Evolutionary conservation across 37 sponge, comb jelly and placozoan genomes (phyloP), one percentile per base, ranked within the genome.

Genomic region (Amphimedon queenslandica): DNA sequence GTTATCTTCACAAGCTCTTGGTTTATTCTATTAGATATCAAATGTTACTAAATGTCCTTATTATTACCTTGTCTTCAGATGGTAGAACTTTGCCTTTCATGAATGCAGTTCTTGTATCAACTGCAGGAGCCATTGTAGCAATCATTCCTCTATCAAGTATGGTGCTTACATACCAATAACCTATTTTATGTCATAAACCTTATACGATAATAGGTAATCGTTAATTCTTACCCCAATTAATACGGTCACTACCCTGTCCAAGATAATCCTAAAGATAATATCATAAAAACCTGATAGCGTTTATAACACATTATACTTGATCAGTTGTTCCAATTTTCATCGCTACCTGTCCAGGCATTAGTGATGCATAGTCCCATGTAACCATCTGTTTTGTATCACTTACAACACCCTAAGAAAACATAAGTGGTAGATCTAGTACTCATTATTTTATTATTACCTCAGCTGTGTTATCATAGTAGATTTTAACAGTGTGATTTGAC

Each of bases 391-490:
- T 28, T 3, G 64, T 42, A 75, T 81, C 69, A 1, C 0, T 16
- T 33, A 87, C 81, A 23, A 81, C 67, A 43, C 64, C 66, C 77
- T 76, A 40, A n/a, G 28, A 18, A 27, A 40, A 3, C 24, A 41
- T 28, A 25, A 42, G 41, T 23, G 40, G 21, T 29, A 63, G 8
- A 63, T 30, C 10, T 63, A 24, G 8, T n/a, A 27, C 53, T 10
- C 36, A 18, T 43, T 28, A 37, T 18, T 43, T 41, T 58, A 57
- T n/a, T 34, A 51, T n/a, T 27, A 82, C 72, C 77, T 89, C 84
- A 35, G 73, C 90, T 43, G 84, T 80, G 53, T 84, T 89, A 64
- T 89, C 90, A 55, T 86, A 90, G 42, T 90, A 90, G n/a, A 90
- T 25, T 20, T 69, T 20, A 21, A 90, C 82, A 27, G 13, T 66